Conservation (phyloP, 2,888 invertebrate species). For the Agapostemon virescens region DNA sequence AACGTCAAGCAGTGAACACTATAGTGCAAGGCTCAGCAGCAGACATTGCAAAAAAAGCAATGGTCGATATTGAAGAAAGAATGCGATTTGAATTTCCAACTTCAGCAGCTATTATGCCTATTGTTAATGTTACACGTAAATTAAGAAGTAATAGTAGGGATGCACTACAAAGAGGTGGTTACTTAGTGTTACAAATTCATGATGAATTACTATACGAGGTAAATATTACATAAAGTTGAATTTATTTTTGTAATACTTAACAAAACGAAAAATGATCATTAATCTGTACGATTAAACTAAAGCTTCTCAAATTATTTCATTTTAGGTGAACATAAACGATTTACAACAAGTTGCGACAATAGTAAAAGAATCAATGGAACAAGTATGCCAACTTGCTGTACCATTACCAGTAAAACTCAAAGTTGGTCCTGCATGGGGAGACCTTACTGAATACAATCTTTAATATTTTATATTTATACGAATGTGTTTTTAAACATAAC, state of each 20-base stretch:
- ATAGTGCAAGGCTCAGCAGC: constrained; percentile 98
- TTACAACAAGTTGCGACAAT: constrained; percentile 83
- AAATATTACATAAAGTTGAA: constrained; percentile 37
- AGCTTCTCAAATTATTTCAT: neutral
- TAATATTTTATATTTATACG: constrained; percentile 29
- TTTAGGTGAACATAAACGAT: constrained; percentile 84
- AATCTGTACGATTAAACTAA: neutral
- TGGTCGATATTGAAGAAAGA: constrained; percentile 88
- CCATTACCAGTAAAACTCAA: constrained; percentile 94
- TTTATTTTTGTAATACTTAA: neutral
- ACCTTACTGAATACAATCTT: constrained; percentile 77
- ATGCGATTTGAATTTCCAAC: constrained; percentile 81
- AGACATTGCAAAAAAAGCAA: constrained; percentile 95
- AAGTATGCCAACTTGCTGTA: constrained; percentile 86
- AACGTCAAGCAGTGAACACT: constrained; percentile 98
- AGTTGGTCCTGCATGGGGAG: constrained; percentile 91
- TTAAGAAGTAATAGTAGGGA: constrained; percentile 69
- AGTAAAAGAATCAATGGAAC: constrained; percentile 91
- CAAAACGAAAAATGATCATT: neutral
- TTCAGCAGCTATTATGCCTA: constrained; percentile 67
- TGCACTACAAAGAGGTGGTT: constrained; percentile 80
- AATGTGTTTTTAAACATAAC: constrained; percentile 10
- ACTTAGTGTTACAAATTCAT: constrained; percentile 94
- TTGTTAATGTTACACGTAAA: constrained; percentile 63
- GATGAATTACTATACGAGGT: constrained; percentile 97